A percentile compares a stretch with the other conserved stretches of the same genome.
phyloP scores from a whole-genome alignment of 2,797 vertebrate genomes.

The Emys orbicularis region DNA sequence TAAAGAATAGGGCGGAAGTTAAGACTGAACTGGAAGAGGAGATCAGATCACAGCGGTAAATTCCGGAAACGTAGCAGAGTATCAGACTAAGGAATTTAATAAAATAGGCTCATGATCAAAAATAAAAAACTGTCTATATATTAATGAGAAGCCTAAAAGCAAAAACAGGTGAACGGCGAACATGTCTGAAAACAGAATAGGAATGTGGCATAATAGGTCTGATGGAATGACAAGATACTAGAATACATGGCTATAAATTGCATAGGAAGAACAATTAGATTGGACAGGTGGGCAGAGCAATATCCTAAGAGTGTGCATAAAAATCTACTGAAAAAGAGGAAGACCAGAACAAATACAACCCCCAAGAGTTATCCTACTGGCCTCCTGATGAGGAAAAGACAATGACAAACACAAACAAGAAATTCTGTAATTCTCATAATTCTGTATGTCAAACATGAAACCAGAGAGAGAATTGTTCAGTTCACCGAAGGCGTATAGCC shows the following conservation, averaged over 20 bases:
- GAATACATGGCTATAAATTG: rapidly evolving
- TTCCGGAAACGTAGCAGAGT: background rate
- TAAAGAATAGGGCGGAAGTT: rapidly evolving
- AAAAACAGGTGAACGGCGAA: rapidly evolving
- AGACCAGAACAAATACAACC: background rate
- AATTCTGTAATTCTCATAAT: background rate
- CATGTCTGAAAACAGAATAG: rapidly evolving
- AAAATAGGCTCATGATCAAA: background rate
- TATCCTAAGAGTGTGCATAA: background rate
- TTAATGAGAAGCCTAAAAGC: rapidly evolving
- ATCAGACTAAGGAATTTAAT: rapidly evolving
- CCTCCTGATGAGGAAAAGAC: background rate
- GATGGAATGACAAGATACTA: background rate
- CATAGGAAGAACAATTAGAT: rapidly evolving
- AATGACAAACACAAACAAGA: background rate
- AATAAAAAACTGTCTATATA: rapidly evolving
- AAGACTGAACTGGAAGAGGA: rapidly evolving
- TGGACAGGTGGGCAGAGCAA: rapidly evolving
- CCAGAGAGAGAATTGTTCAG: background rate
- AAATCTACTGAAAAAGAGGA: background rate
- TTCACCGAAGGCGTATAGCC: background rate
- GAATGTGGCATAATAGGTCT: background rate
- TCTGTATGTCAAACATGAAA: background rate
- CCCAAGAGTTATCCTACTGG: background rate
- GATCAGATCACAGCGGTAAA: background rate